Evolutionary conservation across 1,140 invertebrate species (phyloP), one percentile per base, ranked within the genome.

Genomic region (Latrodectus geometricus): DNA sequence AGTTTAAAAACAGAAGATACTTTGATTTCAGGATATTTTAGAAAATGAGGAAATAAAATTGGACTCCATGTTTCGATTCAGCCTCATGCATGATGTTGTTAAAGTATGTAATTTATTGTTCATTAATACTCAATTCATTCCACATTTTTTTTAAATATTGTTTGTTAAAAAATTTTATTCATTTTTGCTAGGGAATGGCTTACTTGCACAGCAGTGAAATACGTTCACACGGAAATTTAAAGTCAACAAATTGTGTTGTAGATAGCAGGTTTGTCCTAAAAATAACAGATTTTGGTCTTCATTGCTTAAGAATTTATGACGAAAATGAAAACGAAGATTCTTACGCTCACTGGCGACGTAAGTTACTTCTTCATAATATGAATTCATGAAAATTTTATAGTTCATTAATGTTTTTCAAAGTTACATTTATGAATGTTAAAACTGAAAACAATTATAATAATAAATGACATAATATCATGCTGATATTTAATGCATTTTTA

Each of bases 31-130:
- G 96, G 95, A 97, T 98, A 93, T 97, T 91, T 95, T 99, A 90
- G 96, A 98, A 93, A 98, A 99, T 93, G 96, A 97, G 92, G 97
- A 98, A 93, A 96, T 99, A 90, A 97, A 97, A 91, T 93, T 99
- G 91, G 97, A 99, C 92, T 94, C 95, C 91, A 95, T 98, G 93
- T 98, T 99, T 91, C 95, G 98, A 90, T 95, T 97, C 88, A 98
- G 97, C 78, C 93, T 99, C 91, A 94, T 98, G 90, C 95, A 97
- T 93, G 97, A 98, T 95, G 50, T 88, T 4, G 87, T 88, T 3
- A 88, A 88, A 69, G 87, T 88, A 85, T 35, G 66, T 17, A 35
- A 9, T 35, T 61, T 17, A 14, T 11, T 11, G 8, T 61, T 61
- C 54, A 61, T 68, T n/a, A 9, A 68, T n/a, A n/a, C 20, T 68